These are phyloP conservation scores for Xerus inauris DNA, from an alignment of 2,113 vertebrate species.

Conservation along the genomic window DNA sequence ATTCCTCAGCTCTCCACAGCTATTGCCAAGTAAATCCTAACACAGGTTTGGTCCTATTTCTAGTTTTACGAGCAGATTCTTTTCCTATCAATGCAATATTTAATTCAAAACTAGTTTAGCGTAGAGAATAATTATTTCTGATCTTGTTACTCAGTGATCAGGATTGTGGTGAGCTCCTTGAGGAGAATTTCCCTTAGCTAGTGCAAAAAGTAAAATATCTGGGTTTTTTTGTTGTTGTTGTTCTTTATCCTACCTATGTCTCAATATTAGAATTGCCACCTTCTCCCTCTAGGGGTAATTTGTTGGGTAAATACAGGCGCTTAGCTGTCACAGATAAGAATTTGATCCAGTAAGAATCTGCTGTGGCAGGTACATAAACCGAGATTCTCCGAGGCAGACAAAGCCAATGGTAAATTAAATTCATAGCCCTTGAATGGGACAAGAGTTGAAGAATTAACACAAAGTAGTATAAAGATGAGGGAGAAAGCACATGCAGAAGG, in stretches of 20 bases:
- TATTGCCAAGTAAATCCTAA: background rate
- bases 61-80: background rate
- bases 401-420: background rate
- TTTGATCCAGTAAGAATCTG: background rate
- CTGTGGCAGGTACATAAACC: background rate
- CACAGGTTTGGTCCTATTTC: background rate
- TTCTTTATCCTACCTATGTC: background rate
- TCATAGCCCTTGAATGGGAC: background rate
- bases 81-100: background rate
- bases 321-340: background rate
- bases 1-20: background rate
- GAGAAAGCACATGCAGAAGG: background rate
- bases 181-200: background rate
- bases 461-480: background rate
- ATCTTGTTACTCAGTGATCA: background rate
- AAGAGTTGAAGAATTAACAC: background rate
- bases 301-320: background rate
- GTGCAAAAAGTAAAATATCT: background rate
- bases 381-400: background rate
- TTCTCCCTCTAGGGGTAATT: background rate
- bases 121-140: background rate
- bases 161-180: background rate
- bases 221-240: background rate
- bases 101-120: background rate
- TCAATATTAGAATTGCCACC: background rate